Evolutionary conservation across 2,888 invertebrate genomes (phyloP), one percentile per base, ranked within the genome.

Genomic region (Electrophaes corylata): DNA sequence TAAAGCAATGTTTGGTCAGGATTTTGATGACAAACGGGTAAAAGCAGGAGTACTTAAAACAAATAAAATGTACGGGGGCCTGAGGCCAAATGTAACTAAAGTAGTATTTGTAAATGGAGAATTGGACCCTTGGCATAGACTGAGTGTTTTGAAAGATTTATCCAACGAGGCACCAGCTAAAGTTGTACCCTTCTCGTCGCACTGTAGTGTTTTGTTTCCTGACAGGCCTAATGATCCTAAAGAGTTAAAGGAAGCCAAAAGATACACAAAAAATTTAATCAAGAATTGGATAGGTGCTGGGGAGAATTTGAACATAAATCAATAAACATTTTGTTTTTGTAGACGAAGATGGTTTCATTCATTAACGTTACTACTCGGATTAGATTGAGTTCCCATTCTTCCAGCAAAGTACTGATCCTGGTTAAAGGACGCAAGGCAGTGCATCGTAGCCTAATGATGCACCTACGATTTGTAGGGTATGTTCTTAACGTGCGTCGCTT

Each of bases 61-160:
- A 0, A 94, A 94, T 69, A 66, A 81, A 26, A 70, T 92, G 56
- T 94, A 93, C 62, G 92, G 93, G 23, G 88, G 86, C 1, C 62
- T 81, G 10, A 70, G 72, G 11, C 92, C 93, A 3, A 92, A 93
- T 62, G 85, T 93, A 0, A 90, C 81, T 0, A 84, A 92, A 19
- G 93, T 94, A 0, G 88, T 94, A 12, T 94, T 93, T 70, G 86
- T 92, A 0, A 94, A 94, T 67, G 94, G 94, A 3, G 89, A 92
- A 31, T 70, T 93, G 45, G 94, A 94, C 73, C 94, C 94, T 1
- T 94, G 93, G 92, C 92, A 93, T 66, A 79, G 79, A 31, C 77
- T 94, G 1, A 89, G 94, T 8, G 74, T 94, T 14, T 73, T 92
- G 10, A 78, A 90, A 65, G 89, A 92, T 67, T 62, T 89, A 14